These are phyloP conservation scores for Cichlasoma orientale DNA, from an alignment of 2,797 vertebrate genomes.

Conservation along the genomic window DNA sequence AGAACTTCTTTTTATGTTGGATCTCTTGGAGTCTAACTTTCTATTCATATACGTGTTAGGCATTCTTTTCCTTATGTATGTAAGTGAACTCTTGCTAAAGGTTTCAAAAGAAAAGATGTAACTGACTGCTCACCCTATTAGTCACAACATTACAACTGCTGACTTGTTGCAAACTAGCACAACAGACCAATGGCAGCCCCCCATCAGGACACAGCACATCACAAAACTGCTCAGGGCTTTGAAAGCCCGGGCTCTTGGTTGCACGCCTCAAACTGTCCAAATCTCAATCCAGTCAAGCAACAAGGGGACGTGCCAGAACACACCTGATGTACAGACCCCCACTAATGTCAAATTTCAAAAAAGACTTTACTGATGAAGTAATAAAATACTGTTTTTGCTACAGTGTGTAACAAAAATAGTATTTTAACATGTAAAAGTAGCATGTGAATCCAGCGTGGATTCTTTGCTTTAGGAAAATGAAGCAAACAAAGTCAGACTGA, in stretches of 20 bases:
- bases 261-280: background rate
- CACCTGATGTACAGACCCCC: background rate
- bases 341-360: background rate
- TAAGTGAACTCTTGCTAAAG: background rate
- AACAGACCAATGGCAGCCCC: background rate
- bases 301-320: background rate
- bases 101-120: background rate
- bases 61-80: background rate
- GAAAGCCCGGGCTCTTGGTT: no score
- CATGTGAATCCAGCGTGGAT: background rate
- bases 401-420: background rate
- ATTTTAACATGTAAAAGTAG: background rate
- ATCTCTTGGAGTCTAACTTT: background rate
- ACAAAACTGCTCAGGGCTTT: background rate
- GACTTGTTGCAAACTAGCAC: background rate
- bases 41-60: background rate
- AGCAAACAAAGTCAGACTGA: conserved; percentile 17
- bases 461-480: background rate
- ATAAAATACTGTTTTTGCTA: background rate
- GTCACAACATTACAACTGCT: background rate
- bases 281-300: background rate
- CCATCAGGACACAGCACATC: background rate
- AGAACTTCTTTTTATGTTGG: background rate
- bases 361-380: background rate
- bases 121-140: background rate